phyloP scores from a whole-genome alignment of 2,888 invertebrate species.

The Clanis bilineata region DNA sequence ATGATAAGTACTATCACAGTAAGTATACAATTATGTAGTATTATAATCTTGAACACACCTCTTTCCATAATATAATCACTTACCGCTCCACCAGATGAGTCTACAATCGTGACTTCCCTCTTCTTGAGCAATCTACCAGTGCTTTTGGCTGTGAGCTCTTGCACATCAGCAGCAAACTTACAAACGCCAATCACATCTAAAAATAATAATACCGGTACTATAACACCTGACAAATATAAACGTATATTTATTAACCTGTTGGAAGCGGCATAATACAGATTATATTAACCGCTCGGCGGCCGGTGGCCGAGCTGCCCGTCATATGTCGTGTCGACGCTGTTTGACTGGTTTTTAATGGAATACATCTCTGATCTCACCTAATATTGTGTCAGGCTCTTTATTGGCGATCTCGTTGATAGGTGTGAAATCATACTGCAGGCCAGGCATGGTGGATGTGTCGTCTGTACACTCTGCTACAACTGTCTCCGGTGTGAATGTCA shows the following conservation, averaged over 20 bases:
- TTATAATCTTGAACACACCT: too few relatives aligned
- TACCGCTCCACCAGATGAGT: slow-evolving; percentile 88
- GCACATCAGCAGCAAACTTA: slow-evolving; percentile 86
- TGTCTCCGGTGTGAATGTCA: slow-evolving; percentile 92
- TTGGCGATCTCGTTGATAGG: slow-evolving; percentile 88
- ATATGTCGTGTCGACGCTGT: background rate
- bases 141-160: slow-evolving; percentile 86
- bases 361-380: slow-evolving; percentile 83
- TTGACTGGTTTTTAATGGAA: too few relatives aligned
- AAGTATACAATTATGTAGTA: too few relatives aligned
- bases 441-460: slow-evolving; percentile 85
- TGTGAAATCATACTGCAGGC: slow-evolving; percentile 89
- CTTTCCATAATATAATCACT: slow-evolving; percentile 37
- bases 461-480: slow-evolving; percentile 82
- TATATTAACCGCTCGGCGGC: too few relatives aligned
- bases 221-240: background rate
- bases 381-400: slow-evolving; percentile 84
- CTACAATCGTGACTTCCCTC: slow-evolving; percentile 93
- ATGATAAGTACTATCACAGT: too few relatives aligned
- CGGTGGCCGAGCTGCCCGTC: too few relatives aligned
- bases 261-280: too few relatives aligned
- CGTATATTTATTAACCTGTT: too few relatives aligned
- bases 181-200: slow-evolving; percentile 95
- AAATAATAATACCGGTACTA: slow-evolving; percentile 34
- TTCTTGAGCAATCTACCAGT: slow-evolving; percentile 94